Conservation (phyloP, 2,888 invertebrate species). For the Beris chalybata region DNA sequence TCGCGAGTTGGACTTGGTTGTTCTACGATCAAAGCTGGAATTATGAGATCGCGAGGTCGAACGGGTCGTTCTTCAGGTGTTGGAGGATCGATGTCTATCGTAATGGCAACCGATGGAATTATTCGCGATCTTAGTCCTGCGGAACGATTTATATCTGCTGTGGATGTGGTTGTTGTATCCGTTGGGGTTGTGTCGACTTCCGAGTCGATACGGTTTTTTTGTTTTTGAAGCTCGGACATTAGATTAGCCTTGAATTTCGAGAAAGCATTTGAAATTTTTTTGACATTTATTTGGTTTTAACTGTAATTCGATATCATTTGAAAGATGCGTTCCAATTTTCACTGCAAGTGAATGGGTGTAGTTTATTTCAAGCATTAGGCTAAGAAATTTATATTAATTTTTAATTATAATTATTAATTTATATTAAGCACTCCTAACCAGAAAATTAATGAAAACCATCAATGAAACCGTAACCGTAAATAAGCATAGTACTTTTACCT, state of each 20-base stretch:
- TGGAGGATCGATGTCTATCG: conserved; percentile 49
- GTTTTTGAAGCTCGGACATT: conserved; percentile 34
- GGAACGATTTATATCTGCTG: conserved; percentile 42
- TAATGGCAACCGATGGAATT: conserved; percentile 41
- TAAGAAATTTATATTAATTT: too few relatives aligned
- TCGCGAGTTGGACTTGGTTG: conserved; percentile 68
- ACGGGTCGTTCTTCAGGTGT: conserved; percentile 47
- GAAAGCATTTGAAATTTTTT: too few relatives aligned
- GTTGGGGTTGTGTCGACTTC: conserved; percentile 45
- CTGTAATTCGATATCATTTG: too few relatives aligned
- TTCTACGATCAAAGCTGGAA: conserved; percentile 68
- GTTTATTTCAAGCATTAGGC: too few relatives aligned
- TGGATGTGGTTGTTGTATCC: conserved; percentile 45
- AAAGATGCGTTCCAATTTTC: too few relatives aligned
- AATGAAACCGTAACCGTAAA: too few relatives aligned
- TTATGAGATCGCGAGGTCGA: conserved; percentile 60
- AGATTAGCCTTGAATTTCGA: not conserved
- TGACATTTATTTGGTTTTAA: too few relatives aligned
- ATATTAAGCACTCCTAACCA: too few relatives aligned
- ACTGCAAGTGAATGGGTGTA: too few relatives aligned
- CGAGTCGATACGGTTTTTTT: conserved; percentile 40
- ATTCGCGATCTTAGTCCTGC: conserved; percentile 32
- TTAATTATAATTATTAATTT: too few relatives aligned
- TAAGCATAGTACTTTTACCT: too few relatives aligned
- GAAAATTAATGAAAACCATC: too few relatives aligned